Evolutionary conservation across 2,797 vertebrate genomes (phyloP).

Genomic region (Austrolebias charrua): DNA sequence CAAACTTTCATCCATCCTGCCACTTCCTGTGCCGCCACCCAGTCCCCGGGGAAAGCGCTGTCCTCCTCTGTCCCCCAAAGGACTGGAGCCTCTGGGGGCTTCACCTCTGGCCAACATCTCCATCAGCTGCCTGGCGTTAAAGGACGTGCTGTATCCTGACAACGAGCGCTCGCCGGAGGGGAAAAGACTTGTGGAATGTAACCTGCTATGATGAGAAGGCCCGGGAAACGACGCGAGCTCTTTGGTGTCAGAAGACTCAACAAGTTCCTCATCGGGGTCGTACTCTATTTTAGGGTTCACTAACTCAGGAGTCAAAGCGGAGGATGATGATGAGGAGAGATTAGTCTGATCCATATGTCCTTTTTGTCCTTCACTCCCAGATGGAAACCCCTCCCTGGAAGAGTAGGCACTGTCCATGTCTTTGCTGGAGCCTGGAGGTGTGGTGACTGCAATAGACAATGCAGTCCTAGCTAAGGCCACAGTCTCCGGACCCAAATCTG

Average conservation of each 20-base stretch:
- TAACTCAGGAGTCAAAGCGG: constrained; percentile 67
- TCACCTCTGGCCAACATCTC: constrained; percentile 85
- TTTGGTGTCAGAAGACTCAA: constrained; percentile 78
- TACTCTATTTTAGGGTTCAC: constrained; percentile 90
- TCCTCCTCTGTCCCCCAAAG: constrained; percentile 80
- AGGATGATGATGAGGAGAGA: constrained; percentile 67
- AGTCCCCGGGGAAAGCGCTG: constrained; percentile 83
- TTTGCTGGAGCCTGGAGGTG: constrained; percentile 46
- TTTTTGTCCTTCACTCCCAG: constrained; percentile 66
- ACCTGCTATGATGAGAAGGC: constrained; percentile 72
- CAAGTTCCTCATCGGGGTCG: constrained; percentile 85
- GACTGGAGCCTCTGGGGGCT: constrained; percentile 75
- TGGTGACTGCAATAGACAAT: constrained; percentile 36
- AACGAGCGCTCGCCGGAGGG: constrained; percentile 78
- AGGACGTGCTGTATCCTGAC: constrained; percentile 82
- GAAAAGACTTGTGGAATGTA: constrained; percentile 73
- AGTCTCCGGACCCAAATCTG: constrained; percentile 48
- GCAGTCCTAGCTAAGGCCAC: constrained; percentile 58
- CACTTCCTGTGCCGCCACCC: constrained; percentile 78
- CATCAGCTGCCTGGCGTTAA: constrained; percentile 89
- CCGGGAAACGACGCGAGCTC: constrained; percentile 68
- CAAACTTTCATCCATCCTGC: constrained; percentile 84
- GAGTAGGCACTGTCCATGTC: constrained; percentile 75
- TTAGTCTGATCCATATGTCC: constrained; percentile 64
- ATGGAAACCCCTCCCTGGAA: constrained; percentile 78